A percentile compares a stretch with the other conserved stretches of the same genome.
Evolutionary conservation across 1,140 invertebrate genomes (phyloP).

Genomic region (Hestina assimilis): DNA sequence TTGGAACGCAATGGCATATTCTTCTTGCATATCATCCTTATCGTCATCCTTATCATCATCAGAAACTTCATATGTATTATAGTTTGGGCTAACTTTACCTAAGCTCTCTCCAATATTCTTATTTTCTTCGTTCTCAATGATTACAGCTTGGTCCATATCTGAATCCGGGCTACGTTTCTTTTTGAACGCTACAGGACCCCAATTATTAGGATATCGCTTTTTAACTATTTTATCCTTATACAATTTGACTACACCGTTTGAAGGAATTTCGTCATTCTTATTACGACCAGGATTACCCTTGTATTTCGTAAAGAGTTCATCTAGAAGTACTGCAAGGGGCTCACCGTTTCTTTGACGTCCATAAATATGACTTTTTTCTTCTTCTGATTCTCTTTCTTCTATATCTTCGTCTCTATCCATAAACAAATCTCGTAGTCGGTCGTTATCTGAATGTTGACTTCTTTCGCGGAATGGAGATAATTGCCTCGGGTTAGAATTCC

Average conservation of each 20-base stretch:
- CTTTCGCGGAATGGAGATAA: slow-evolving; percentile 79
- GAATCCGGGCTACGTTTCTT: slow-evolving; percentile 69
- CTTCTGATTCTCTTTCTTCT: slow-evolving; percentile 39
- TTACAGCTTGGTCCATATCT: slow-evolving; percentile 43
- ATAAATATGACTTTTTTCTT: slow-evolving; percentile 60
- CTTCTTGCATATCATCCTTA: slow-evolving; percentile 74
- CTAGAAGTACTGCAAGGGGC: slow-evolving; percentile 77
- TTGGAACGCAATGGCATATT: slow-evolving; percentile 78
- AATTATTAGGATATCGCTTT: slow-evolving; percentile 65
- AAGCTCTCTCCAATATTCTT: slow-evolving; percentile 52
- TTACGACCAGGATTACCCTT: slow-evolving; percentile 72
- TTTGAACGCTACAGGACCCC: slow-evolving; percentile 76
- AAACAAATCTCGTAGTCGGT: slow-evolving; percentile 79
- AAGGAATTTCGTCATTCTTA: slow-evolving; percentile 45
- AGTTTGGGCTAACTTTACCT: slow-evolving; percentile 60
- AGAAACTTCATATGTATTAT: slow-evolving; percentile 60
- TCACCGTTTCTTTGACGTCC: slow-evolving; percentile 71
- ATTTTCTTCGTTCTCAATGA: slow-evolving; percentile 52
- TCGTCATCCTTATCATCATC: slow-evolving; percentile 64
- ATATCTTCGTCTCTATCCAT: slow-evolving; percentile 73
- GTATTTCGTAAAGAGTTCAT: slow-evolving; percentile 81
- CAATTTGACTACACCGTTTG: slow-evolving; percentile 65
- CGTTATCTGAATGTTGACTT: slow-evolving; percentile 75
- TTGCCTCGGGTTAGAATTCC: slow-evolving; percentile 37
- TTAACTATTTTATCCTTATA: slow-evolving; percentile 74